Percentiles rank a stretch among this genome's conserved stretches.
Evolutionary conservation across 92 coral and sea anemone genomes (phyloP).

Genomic region (Porites cylindrica): DNA sequence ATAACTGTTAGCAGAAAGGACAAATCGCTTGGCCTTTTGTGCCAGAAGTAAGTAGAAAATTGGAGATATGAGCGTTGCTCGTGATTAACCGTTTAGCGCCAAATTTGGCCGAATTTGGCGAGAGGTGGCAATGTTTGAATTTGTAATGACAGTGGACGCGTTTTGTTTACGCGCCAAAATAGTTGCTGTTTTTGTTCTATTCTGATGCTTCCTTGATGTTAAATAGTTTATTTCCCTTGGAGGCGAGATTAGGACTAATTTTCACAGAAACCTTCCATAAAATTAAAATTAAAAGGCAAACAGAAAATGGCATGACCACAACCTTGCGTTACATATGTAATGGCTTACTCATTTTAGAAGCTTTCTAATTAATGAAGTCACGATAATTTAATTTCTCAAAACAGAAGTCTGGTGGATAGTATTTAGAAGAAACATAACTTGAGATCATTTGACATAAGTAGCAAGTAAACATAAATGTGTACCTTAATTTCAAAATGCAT

Average conservation of each 20-base stretch:
- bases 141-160: conserved; percentile 45
- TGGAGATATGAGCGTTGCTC: background rate
- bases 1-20: conserved; percentile 93
- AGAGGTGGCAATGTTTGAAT: conserved; percentile 77
- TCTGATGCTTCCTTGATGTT: background rate
- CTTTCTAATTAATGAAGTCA: background rate
- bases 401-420: background rate
- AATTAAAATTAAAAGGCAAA: background rate
- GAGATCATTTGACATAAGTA: background rate
- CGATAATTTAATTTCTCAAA: background rate
- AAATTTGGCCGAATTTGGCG: conserved; percentile 79
- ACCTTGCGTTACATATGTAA: conserved; percentile 24
- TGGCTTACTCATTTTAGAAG: background rate
- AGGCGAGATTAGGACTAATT: background rate
- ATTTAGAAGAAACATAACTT: background rate
- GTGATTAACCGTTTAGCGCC: conserved; percentile 75
- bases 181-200: background rate
- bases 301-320: background rate
- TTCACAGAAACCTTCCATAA: background rate
- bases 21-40: conserved; percentile 96
- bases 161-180: conserved; percentile 42
- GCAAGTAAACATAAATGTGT: too few relatives aligned
- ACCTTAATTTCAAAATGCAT: too few relatives aligned
- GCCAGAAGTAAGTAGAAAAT: conserved; percentile 87
- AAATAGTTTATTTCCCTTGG: background rate